Evolutionary conservation across 2,797 vertebrate species (phyloP).

Genomic region (Syndactyla subalaris): DNA sequence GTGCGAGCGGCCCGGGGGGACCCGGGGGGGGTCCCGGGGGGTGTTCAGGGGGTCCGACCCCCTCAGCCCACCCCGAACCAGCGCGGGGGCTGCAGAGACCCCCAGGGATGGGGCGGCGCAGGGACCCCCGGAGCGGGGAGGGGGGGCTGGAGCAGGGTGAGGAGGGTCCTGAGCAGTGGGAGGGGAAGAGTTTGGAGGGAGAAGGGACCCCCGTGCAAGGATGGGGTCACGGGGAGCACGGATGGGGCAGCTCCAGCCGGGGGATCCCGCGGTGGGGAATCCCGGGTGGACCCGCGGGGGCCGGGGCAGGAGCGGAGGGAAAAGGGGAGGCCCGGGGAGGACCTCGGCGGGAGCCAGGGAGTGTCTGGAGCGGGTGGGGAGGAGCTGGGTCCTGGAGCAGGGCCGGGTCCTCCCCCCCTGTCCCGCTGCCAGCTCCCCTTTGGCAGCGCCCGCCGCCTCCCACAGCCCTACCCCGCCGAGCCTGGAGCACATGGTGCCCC

Average conservation of each 20-base stretch:
- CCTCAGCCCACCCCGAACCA: too few relatives aligned
- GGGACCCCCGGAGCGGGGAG: not conserved
- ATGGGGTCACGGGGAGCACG: not conserved
- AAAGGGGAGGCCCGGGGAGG: not conserved
- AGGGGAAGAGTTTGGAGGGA: not conserved
- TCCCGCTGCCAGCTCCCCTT: not conserved
- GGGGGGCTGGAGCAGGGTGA: not conserved
- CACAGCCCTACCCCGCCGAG: not conserved
- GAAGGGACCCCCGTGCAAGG: not conserved
- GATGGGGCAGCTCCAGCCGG: not conserved
- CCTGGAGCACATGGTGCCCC: not conserved
- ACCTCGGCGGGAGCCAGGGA: constrained; percentile 8
- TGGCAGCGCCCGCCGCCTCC: not conserved
- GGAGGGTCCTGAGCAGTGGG: not conserved
- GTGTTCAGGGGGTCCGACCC: too few relatives aligned
- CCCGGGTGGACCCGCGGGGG: not conserved
- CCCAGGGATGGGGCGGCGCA: too few relatives aligned
- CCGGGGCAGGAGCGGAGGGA: not conserved
- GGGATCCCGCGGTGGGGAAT: not conserved
- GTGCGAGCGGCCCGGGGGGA: not conserved
- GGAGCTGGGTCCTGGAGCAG: constrained; percentile 15
- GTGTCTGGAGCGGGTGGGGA: constrained; percentile 2
- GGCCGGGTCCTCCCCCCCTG: not conserved
- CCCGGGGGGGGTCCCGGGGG: too few relatives aligned
- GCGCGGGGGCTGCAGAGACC: not conserved